Base-by-base conservation (phyloP, 2,888 invertebrate genomes). In the Dioctria rufipes region DNA sequence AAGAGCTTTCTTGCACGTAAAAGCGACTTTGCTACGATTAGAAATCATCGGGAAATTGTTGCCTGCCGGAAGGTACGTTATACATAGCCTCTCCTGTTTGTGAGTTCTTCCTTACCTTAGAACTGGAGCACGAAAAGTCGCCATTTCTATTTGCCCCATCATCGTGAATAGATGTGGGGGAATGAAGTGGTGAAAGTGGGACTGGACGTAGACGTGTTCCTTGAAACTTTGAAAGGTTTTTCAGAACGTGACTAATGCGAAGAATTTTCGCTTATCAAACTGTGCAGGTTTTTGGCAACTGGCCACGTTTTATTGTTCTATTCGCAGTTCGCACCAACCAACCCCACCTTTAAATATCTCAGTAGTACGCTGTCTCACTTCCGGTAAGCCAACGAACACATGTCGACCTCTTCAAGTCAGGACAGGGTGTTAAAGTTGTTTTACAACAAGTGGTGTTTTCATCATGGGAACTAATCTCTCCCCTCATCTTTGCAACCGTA, bases 241-340 rank as follows among this genome's bases (percentile, higher is more conserved):
- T 54, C 43, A 43, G 60, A 80, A 80, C 80, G 80, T 80, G 80
- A 80, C 80, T 80, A 80, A 80, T 80, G 67, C 80, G 42, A 60
- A 58, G 58, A 60, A 46, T 42, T 69, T 42, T 80, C 69, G 58
- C 80, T 80, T 80, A 80, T 80, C 69, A 80, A 80, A 80, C 58
- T 46, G 43, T 69, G 67, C 80, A 65, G 69, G 63, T 80, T 80
- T 66, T 80, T 69, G 69, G 69, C 69, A 69, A 69, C 69, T 69
- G 69, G 69, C 69, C 69, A 69, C 69, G 49, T 69, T 46, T 69
- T 69, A 69, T 69, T 69, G 69, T 69, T 69, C 69, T 49, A 69
- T 69, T 69, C 49, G 69, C 69, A 69, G 25, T 25, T 25, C 25
- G 25, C 25, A 25, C 25, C 25, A 25, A 25, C 25, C 25, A 25